Evolutionary conservation across 1,140 invertebrate genomes (phyloP).

Genomic region (Dufourea novaeangliae): DNA sequence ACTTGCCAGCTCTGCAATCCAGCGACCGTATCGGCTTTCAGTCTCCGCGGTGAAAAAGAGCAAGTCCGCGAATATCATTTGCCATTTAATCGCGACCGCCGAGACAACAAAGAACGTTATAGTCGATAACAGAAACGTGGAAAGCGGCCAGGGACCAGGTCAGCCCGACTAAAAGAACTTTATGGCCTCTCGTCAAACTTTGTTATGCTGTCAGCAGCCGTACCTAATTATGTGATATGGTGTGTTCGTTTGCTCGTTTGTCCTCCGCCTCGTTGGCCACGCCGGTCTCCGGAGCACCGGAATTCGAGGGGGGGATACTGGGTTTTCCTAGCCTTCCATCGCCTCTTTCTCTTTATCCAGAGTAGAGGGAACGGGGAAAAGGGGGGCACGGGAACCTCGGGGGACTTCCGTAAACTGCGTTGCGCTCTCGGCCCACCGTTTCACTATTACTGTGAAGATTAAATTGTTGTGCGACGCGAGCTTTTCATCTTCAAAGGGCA

Average conservation of each 20-base stretch:
- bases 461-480: constrained; percentile 71
- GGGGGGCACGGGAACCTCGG: too few relatives aligned
- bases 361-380: constrained; percentile 11
- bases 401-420: constrained; percentile 65
- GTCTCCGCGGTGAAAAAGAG: too few relatives aligned
- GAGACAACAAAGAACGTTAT: not conserved
- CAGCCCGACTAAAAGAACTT: constrained; percentile 7
- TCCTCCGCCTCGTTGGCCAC: constrained; percentile 58
- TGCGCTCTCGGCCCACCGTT: constrained; percentile 10
- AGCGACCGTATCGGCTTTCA: too few relatives aligned
- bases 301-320: constrained; percentile 28
- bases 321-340: not conserved
- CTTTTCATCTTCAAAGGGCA: constrained; percentile 73
- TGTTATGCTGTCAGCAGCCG: constrained; percentile 54
- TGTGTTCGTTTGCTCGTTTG: constrained; percentile 68
- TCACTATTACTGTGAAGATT: constrained; percentile 67
- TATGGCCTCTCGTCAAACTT: constrained; percentile 45
- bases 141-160: not conserved
- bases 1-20: too few relatives aligned
- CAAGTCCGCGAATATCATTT: too few relatives aligned
- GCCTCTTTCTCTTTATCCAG: constrained; percentile 19
- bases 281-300: constrained; percentile 39
- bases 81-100: too few relatives aligned
- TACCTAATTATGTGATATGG: constrained; percentile 68
- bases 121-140: constrained; percentile 4